A percentile compares a stretch with the other conserved stretches of the same genome.
Evolutionary conservation across 2,113 vertebrate species (phyloP).

Genomic region (Petaurus breviceps): DNA sequence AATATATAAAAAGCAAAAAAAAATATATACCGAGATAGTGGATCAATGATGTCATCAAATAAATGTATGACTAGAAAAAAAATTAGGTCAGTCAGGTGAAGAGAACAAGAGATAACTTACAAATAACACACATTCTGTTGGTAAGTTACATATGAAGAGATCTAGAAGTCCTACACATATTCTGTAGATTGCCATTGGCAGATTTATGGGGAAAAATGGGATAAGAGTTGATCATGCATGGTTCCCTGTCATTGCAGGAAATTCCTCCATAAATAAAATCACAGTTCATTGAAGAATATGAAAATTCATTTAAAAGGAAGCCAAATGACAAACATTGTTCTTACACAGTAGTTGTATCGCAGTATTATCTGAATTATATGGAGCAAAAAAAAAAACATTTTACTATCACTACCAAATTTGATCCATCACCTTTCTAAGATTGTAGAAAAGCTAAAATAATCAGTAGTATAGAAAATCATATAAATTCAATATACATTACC

Average conservation of each 20-base stretch:
- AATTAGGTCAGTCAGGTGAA: neutral
- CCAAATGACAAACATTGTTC: neutral
- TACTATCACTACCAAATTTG: neutral
- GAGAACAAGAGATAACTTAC: neutral
- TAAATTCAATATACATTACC: neutral
- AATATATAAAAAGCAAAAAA: neutral
- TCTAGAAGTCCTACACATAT: neutral
- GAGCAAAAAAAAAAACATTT: conserved; percentile 33
- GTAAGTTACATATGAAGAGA: neutral
- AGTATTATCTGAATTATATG: neutral
- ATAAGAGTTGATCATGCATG: neutral
- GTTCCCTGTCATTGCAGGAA: neutral
- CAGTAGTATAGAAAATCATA: neutral
- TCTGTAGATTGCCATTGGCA: neutral
- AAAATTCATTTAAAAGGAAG: neutral
- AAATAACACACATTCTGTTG: neutral
- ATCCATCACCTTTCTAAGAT: neutral
- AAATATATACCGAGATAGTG: neutral
- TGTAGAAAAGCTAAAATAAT: conserved; percentile 10
- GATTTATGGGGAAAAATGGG: neutral
- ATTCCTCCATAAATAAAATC: neutral
- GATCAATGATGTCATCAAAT: neutral
- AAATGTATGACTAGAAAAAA: neutral
- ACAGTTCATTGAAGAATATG: neutral
- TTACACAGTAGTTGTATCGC: neutral